These are phyloP conservation scores for Xyrauchen texanus DNA, from an alignment of 2,113 vertebrate genomes.

Conservation along the genomic window DNA sequence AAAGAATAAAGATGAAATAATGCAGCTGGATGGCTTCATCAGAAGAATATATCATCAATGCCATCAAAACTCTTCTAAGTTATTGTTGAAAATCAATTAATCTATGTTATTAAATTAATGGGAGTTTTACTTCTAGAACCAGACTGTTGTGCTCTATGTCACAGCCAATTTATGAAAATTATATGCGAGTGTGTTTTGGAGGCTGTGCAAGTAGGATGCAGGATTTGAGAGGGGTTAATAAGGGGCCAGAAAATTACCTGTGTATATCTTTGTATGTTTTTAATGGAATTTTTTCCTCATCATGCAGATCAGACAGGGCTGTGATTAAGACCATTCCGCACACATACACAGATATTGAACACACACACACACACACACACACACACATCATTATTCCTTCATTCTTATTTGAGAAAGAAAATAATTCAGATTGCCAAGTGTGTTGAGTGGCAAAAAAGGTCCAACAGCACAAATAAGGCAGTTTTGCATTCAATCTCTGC, in stretches of 20 bases:
- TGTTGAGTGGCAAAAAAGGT: conserved; percentile 4
- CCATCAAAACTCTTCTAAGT: no score
- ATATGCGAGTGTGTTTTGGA: not conserved
- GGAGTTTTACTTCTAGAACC: no score
- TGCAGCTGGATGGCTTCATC: no score
- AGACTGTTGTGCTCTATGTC: no score
- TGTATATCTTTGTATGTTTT: conserved; percentile 4
- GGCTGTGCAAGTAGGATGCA: not conserved
- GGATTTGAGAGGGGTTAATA: conserved; percentile 3
- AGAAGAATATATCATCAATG: no score
- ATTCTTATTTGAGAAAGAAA: not conserved
- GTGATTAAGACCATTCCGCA: not conserved
- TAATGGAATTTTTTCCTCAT: conserved; percentile 22
- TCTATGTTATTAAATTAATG: no score
- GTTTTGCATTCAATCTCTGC: not conserved
- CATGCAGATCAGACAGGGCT: not conserved
- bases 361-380: not conserved
- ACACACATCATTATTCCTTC: not conserved
- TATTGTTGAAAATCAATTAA: no score
- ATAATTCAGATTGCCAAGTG: not conserved
- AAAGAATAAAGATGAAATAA: not conserved
- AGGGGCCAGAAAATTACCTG: not conserved
- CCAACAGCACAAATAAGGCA: not conserved
- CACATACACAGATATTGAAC: not conserved
- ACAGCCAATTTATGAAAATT: not conserved